Conservation (phyloP, 2,888 invertebrate genomes). For the Leptinotarsa rubiginosa region DNA sequence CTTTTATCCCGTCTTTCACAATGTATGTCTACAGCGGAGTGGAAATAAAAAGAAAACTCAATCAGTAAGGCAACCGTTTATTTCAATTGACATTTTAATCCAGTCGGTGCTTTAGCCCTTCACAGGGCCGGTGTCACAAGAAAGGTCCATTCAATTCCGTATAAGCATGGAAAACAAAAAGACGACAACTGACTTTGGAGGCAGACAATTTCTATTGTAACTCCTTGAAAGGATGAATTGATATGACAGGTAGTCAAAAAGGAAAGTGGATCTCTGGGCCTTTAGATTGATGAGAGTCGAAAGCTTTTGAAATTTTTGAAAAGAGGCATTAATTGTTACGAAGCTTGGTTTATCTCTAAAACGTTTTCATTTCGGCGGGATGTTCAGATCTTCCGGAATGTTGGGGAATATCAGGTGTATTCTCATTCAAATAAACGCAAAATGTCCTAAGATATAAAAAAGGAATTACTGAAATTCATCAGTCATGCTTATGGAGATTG, state of each 20-base stretch:
- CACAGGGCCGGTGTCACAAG: constrained; percentile 15
- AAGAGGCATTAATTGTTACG: constrained; percentile 33
- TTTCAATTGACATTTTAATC: constrained; percentile 52
- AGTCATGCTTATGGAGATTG: too few relatives aligned
- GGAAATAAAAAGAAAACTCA: constrained; percentile 37
- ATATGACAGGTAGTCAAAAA: constrained; percentile 42
- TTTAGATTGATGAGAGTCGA: constrained; percentile 39
- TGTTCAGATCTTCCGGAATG: not conserved
- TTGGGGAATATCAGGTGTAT: not conserved
- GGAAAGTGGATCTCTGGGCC: constrained; percentile 36
- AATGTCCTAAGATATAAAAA: too few relatives aligned
- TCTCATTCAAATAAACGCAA: not conserved
- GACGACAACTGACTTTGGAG: constrained; percentile 34
- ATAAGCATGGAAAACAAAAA: constrained; percentile 33
- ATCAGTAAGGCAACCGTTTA: constrained; percentile 47
- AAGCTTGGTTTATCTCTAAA: constrained; percentile 28
- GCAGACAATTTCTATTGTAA: constrained; percentile 34
- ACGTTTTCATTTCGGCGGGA: constrained; percentile 16
- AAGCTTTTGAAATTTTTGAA: constrained; percentile 32
- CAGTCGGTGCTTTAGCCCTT: constrained; percentile 34
- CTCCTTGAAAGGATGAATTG: constrained; percentile 35
- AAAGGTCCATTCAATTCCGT: constrained; percentile 37
- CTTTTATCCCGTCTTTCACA: constrained; percentile 27
- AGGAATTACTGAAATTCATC: too few relatives aligned
- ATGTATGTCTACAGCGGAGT: constrained; percentile 31